Percentiles rank a stretch among this genome's conserved stretches.
Conservation (phyloP, 2,888 invertebrate species). For the Beris morrisii region DNA sequence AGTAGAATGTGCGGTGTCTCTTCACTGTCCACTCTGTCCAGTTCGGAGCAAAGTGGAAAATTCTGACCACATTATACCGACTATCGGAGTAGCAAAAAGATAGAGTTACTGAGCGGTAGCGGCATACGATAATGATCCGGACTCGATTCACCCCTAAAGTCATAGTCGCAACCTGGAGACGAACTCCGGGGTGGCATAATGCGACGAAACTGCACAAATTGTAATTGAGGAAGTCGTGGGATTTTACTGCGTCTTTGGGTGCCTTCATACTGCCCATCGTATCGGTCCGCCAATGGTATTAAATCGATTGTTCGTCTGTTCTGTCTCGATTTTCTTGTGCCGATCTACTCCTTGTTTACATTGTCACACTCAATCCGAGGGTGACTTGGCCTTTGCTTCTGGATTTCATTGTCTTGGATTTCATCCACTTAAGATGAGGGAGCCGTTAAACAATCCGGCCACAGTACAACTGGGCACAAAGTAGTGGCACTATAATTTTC, state of each 20-base stretch:
- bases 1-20: not conserved
- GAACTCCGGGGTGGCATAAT: conserved; percentile 7
- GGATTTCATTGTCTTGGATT: conserved; percentile 20
- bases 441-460: not conserved
- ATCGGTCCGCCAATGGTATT: conserved; percentile 15
- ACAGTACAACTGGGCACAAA: too few relatives aligned
- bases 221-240: conserved; percentile 32
- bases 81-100: too few relatives aligned
- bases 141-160: too few relatives aligned
- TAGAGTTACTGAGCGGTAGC: not conserved
- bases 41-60: not conserved
- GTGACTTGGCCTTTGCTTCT: conserved; percentile 11
- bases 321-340: conserved; percentile 12
- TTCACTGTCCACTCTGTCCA: conserved; percentile 9
- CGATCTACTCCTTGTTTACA: not conserved
- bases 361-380: conserved; percentile 7
- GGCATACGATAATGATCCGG: too few relatives aligned
- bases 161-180: not conserved
- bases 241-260: conserved; percentile 25
- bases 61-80: not conserved
- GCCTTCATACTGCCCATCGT: conserved; percentile 13
- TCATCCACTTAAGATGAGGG: conserved; percentile 29
- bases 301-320: conserved; percentile 30
- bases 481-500: too few relatives aligned
- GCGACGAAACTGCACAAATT: conserved; percentile 20